Evolutionary conservation across 2,888 invertebrate species (phyloP), one percentile per base, ranked within the genome.

Genomic region (Cryptocephalus moraei): DNA sequence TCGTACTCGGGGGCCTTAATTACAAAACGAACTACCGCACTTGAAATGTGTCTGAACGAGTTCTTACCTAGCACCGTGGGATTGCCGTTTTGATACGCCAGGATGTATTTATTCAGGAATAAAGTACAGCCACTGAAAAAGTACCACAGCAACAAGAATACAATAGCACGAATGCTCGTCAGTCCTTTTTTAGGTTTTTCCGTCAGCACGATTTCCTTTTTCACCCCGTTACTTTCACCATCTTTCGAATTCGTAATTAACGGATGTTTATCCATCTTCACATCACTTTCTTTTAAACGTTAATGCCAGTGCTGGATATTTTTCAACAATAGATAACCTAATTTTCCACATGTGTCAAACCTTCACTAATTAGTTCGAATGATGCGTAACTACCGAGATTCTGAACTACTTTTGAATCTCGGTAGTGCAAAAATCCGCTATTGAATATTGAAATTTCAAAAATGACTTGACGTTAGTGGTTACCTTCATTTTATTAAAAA

Each of bases 81-180:
- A 69, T 86, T 83, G 41, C 84, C 85, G 65, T 79, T 75, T 64
- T 84, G 75, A 58, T 80, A 83, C 1, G 82, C 77, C 49, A 87
- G 70, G 60, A 86, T 85, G 63, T 85, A 85, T 64, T 86, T 87
- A 69, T 87, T 86, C 49, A 85, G 72, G 67, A 87, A 86, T 44
- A 87, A 71, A 1, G 86, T 86, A 63, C 82, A 83, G 8, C 82
- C 84, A 65, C 85, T 85, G 66, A 87, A 86, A 62, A 86, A 75
- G 62, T 86, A 86, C 86, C 86, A 86, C 50, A 85, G 66, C 43
- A 79, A 65, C 39, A 82, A 67, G 64, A 82, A 81, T 53, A 77
- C 64, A 40, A 81, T 65, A 31, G 82, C 82, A 59, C 80, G 68
- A 33, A 77, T 67, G 62, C 78, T 79, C 40, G 73, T 70, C 45